Percentiles rank a stretch among this genome's conserved stretches.
Conservation (phyloP, 2,888 invertebrate species). For the Electrophaes corylata region DNA sequence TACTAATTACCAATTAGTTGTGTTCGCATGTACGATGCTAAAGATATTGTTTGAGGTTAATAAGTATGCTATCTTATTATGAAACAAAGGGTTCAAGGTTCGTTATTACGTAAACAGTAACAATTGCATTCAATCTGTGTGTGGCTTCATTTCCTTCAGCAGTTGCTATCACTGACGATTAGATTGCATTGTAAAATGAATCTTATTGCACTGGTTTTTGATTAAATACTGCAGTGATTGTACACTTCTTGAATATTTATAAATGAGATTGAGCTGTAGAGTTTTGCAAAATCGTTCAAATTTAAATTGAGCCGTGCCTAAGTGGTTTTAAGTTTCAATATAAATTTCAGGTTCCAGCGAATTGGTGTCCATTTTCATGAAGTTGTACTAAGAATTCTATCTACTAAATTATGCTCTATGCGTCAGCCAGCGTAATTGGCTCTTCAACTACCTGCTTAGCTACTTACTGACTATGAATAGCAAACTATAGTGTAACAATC, state of each 20-base stretch:
- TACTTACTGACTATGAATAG: conserved; percentile 1
- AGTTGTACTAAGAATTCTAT: not conserved
- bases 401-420: not conserved
- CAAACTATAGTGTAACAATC: conserved; percentile 5
- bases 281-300: not conserved
- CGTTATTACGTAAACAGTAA: conserved; percentile 26
- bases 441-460: conserved; percentile 18
- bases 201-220: not conserved
- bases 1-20: too few species aligned
- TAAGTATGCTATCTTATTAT: too few species aligned
- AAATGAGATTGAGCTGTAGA: not conserved
- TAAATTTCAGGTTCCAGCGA: not conserved
- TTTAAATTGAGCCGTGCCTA: not conserved
- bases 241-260: not conserved
- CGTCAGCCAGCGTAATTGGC: conserved; percentile 37
- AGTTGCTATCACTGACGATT: not conserved
- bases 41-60: too few species aligned
- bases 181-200: conserved; percentile 4
- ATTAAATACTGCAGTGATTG: not conserved
- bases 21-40: too few species aligned
- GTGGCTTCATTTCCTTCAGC: conserved; percentile 32
- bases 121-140: conserved; percentile 36
- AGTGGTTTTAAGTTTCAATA: not conserved
- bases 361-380: not conserved
- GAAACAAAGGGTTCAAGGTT: conserved; percentile 23